Evolutionary conservation across 1,140 invertebrate species (phyloP).

Genomic region (Amphibalanus amphitrite): DNA sequence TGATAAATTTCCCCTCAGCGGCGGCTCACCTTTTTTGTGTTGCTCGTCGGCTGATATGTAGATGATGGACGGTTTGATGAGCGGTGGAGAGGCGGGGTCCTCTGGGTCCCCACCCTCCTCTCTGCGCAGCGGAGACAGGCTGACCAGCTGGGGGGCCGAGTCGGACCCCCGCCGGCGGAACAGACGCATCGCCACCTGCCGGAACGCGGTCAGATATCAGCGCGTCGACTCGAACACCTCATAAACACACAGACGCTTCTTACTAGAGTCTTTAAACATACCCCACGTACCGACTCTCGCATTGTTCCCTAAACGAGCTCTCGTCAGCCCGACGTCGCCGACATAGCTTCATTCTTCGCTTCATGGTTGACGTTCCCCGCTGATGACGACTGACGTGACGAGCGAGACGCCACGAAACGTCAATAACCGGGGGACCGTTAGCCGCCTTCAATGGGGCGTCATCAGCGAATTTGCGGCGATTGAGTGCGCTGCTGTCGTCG

Average conservation of each 20-base stretch:
- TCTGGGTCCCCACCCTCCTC: neutral
- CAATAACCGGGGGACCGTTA: neutral
- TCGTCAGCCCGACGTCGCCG: neutral
- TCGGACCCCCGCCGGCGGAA: conserved; percentile 14
- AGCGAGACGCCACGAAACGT: neutral
- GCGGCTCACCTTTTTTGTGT: neutral
- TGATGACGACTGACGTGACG: neutral
- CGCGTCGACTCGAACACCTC: no score
- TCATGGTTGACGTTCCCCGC: neutral
- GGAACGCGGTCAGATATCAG: no score
- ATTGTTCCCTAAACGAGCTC: no score
- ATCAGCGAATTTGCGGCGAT: neutral
- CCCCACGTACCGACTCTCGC: no score
- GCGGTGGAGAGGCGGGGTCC: neutral
- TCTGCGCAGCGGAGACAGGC: neutral
- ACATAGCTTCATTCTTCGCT: neutral
- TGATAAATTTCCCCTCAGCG: neutral
- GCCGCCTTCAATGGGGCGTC: neutral
- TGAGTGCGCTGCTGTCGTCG: no score
- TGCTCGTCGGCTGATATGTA: conserved; percentile 6
- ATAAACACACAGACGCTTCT: no score
- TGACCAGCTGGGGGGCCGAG: neutral
- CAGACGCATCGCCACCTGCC: conserved; percentile 9
- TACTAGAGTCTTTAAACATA: no score
- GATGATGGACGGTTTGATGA: conserved; percentile 1